Evolutionary conservation across 2,113 vertebrate genomes (phyloP).

Genomic region (Sinocyclocheilus rhinocerous): DNA sequence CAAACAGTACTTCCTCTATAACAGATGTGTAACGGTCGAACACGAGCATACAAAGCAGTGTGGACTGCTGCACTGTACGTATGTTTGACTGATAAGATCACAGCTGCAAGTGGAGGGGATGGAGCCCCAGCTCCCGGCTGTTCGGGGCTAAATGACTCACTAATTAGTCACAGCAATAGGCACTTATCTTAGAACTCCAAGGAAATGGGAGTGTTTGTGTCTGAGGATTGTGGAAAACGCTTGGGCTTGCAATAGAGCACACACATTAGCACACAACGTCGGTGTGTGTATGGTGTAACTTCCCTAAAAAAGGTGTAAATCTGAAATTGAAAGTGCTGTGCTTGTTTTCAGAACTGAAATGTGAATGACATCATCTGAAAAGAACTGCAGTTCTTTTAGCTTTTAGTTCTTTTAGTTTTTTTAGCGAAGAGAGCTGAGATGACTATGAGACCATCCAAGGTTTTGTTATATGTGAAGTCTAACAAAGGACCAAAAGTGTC

Average conservation of each 20-base stretch:
- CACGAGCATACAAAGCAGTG: not conserved
- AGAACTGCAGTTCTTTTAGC: too few species aligned
- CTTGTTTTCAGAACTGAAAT: not conserved
- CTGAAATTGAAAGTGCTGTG: not conserved
- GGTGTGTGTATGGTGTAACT: not conserved
- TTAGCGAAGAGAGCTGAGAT: not conserved
- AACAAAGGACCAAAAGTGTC: not conserved
- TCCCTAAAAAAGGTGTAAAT: not conserved
- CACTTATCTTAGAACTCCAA: conserved; percentile 37
- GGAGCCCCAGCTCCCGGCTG: conserved; percentile 29
- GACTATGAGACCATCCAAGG: not conserved
- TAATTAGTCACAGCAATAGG: conserved; percentile 45
- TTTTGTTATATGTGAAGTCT: not conserved
- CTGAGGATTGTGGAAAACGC: not conserved
- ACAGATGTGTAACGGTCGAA: not conserved
- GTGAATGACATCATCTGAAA: not conserved
- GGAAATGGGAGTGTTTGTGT: conserved; percentile 9
- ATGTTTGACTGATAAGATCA: conserved; percentile 43
- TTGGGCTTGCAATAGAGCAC: conserved; percentile 9
- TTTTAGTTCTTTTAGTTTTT: too few species aligned
- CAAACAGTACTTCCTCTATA: not conserved
- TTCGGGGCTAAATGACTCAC: conserved; percentile 26
- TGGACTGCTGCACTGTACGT: not conserved
- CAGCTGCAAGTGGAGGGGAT: conserved; percentile 37
- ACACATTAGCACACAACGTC: not conserved